A percentile compares a stretch with the other conserved stretches of the same genome.
Evolutionary conservation across 2,797 vertebrate genomes (phyloP).

Genomic region (Choloepus didactylus): DNA sequence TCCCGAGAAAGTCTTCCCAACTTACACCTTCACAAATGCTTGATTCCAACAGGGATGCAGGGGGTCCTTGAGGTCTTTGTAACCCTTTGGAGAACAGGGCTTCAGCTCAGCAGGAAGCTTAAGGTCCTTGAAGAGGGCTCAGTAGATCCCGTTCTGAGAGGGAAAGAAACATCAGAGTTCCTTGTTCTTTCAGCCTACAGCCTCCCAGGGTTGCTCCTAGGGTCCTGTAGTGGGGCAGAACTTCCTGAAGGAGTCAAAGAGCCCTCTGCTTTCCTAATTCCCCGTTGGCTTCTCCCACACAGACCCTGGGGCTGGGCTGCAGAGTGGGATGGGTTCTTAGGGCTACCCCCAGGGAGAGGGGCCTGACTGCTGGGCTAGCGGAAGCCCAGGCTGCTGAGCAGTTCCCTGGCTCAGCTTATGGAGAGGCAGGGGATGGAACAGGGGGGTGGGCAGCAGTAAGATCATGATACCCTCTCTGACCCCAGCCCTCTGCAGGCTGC

Average conservation of each 20-base stretch:
- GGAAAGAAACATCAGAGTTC: not conserved
- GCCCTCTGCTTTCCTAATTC: not conserved
- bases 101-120: not conserved
- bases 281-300: not conserved
- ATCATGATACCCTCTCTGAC: slow-evolving; percentile 74
- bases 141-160: not conserved
- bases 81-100: not conserved
- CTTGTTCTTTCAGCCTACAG: not conserved
- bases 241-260: not conserved
- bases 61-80: not conserved
- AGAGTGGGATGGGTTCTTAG: not conserved
- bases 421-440: not conserved
- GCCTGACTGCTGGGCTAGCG: not conserved
- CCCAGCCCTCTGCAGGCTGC: slow-evolving; percentile 55
- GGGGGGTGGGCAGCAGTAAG: not conserved
- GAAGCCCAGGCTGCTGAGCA: not conserved
- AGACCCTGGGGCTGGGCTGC: not conserved
- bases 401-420: not conserved
- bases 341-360: not conserved
- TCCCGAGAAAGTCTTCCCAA: not conserved
- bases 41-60: not conserved
- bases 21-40: not conserved
- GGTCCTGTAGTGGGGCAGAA: slow-evolving; percentile 36
- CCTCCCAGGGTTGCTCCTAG: not conserved
- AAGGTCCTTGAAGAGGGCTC: not conserved